phyloP scores from a whole-genome alignment of 2,113 vertebrate species.

The Tricholaema leucomelas region DNA sequence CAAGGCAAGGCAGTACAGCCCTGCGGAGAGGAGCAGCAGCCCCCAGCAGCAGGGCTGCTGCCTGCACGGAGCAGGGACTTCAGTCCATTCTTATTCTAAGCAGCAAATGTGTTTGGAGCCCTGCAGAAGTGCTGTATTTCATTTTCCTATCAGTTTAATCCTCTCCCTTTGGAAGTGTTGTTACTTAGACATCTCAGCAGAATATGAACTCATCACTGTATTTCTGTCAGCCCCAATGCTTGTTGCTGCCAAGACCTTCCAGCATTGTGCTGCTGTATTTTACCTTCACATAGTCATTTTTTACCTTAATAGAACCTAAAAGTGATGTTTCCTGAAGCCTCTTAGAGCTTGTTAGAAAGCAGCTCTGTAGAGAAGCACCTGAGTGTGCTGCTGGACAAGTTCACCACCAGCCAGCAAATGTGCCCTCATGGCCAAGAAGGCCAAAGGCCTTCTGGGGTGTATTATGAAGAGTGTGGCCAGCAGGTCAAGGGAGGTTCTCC shows the following conservation, averaged over 20 bases:
- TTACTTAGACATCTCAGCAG: neutral
- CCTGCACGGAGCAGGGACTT: neutral
- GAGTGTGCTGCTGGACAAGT: too few relatives aligned
- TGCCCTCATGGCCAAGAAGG: too few relatives aligned
- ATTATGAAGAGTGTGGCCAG: too few relatives aligned
- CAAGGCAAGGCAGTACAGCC: neutral
- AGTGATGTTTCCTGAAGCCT: neutral
- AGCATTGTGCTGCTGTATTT: neutral
- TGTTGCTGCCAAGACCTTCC: neutral
- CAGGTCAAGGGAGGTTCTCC: too few relatives aligned
- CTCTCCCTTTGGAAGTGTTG: neutral
- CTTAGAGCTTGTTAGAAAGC: neutral
- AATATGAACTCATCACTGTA: neutral
- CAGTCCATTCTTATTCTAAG: neutral
- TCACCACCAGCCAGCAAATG: too few relatives aligned
- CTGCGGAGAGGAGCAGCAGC: neutral
- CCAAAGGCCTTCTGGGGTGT: too few relatives aligned
- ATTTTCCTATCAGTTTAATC: neutral
- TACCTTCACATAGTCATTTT: neutral
- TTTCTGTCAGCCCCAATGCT: neutral
- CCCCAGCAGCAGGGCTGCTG: neutral
- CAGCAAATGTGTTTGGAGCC: fast-evolving
- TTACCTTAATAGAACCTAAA: neutral
- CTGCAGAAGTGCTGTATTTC: neutral
- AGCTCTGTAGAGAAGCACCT: too few relatives aligned